These are phyloP conservation scores for Oxytorus armatus DNA, from an alignment of 2,888 invertebrate genomes.

Conservation along the genomic window DNA sequence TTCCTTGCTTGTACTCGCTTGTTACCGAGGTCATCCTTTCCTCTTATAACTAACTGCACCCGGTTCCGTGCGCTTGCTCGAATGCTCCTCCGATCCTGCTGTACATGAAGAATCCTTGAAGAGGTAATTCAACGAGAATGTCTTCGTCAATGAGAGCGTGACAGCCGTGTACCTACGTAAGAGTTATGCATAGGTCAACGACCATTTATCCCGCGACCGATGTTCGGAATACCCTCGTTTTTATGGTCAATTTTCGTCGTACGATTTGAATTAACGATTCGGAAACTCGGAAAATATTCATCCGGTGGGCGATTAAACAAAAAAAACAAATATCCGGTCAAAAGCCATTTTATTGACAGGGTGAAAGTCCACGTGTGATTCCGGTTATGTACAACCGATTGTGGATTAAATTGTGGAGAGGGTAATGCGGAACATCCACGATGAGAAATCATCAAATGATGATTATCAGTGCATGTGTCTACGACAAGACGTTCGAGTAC, in stretches of 20 bases:
- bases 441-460: too few species aligned
- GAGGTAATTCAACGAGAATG: slow-evolving; percentile 41
- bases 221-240: slow-evolving; percentile 18
- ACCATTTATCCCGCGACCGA: slow-evolving; percentile 3
- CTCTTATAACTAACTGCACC: slow-evolving; percentile 19
- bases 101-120: slow-evolving; percentile 28
- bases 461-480: too few species aligned
- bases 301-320: not conserved
- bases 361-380: too few species aligned
- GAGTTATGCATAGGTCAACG: slow-evolving; percentile 2
- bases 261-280: slow-evolving; percentile 10
- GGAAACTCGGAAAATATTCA: not conserved
- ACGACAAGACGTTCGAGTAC: too few species aligned
- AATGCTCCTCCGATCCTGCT: slow-evolving; percentile 23
- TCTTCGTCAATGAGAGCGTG: slow-evolving; percentile 25
- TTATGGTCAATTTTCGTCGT: not conserved
- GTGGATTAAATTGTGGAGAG: too few species aligned
- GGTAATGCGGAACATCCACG: too few species aligned
- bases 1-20: slow-evolving; percentile 53
- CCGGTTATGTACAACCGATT: too few species aligned
- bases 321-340: too few species aligned
- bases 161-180: slow-evolving; percentile 8
- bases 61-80: slow-evolving; percentile 5
- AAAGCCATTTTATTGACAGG: too few species aligned
- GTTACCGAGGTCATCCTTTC: slow-evolving; percentile 37